Percentiles rank a stretch among this genome's conserved stretches.
phyloP scores from a whole-genome alignment of 2,888 invertebrate species.

The Drosophila sordidula region DNA sequence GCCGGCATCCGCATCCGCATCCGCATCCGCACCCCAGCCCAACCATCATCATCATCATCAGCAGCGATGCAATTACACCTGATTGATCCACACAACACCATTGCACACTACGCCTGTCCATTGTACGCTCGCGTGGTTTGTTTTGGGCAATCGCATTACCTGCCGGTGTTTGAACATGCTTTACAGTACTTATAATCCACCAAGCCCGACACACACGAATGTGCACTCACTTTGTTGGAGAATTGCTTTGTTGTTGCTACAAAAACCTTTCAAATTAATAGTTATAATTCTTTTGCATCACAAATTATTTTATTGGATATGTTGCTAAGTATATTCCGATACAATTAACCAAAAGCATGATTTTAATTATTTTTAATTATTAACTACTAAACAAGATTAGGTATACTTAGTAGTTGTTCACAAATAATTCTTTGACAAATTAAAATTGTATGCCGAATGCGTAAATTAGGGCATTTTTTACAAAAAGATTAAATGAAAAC shows the following conservation, averaged over 20 bases:
- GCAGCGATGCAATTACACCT: constrained; percentile 38
- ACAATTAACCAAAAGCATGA: background rate
- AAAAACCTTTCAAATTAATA: background rate
- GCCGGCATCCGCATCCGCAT: background rate
- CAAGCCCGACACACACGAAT: background rate
- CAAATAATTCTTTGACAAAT: no score
- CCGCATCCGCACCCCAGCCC: background rate
- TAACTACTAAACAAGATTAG: background rate
- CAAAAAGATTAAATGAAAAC: no score
- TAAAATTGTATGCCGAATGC: no score
- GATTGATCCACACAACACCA: constrained; percentile 49
- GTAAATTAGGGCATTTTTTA: no score
- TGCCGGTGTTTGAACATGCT: constrained; percentile 14
- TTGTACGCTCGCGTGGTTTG: constrained; percentile 14
- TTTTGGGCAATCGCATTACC: constrained; percentile 52
- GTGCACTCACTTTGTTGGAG: no score
- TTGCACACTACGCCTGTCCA: constrained; percentile 11
- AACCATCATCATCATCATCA: background rate
- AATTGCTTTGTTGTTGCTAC: background rate
- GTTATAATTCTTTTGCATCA: background rate
- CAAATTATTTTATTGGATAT: background rate
- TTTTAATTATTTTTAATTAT: background rate
- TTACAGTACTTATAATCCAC: background rate
- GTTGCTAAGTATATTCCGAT: background rate
- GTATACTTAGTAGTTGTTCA: no score